Conservation (phyloP, 53 echinoderm and acorn worm genomes). For the Luidia sarsii region DNA sequence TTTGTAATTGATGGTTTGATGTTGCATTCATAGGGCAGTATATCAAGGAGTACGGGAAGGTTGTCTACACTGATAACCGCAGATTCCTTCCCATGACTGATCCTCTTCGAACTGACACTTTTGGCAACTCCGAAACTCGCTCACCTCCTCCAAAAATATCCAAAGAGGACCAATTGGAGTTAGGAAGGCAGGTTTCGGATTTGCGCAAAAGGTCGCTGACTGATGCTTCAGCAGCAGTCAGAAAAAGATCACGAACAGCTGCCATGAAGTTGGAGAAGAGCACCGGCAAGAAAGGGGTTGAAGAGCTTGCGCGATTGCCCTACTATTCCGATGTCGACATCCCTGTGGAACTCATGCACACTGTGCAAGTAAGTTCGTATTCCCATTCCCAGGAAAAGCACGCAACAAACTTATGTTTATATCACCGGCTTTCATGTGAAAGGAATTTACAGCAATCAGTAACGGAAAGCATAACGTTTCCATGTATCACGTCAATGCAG, state of each 20-base stretch:
- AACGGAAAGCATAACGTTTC: too few species aligned
- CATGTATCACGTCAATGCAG: too few species aligned
- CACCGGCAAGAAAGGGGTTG: slow-evolving; percentile 43
- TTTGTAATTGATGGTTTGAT: too few species aligned
- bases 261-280: neutral
- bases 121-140: neutral
- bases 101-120: neutral
- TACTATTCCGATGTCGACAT: slow-evolving; percentile 27
- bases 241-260: neutral
- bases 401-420: too few species aligned
- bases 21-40: too few species aligned
- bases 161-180: neutral
- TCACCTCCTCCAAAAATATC: neutral
- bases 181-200: neutral
- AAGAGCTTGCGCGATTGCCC: slow-evolving; percentile 29
- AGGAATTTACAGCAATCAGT: too few species aligned
- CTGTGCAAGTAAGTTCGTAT: too few species aligned
- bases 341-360: too few species aligned
- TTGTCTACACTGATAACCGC: neutral
- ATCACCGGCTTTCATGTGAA: too few species aligned
- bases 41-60: neutral
- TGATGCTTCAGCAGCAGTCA: neutral
- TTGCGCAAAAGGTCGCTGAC: neutral
- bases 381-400: too few species aligned
- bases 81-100: neutral